phyloP scores from a whole-genome alignment of 2,797 vertebrate species.

The Lepus oiostolus region DNA sequence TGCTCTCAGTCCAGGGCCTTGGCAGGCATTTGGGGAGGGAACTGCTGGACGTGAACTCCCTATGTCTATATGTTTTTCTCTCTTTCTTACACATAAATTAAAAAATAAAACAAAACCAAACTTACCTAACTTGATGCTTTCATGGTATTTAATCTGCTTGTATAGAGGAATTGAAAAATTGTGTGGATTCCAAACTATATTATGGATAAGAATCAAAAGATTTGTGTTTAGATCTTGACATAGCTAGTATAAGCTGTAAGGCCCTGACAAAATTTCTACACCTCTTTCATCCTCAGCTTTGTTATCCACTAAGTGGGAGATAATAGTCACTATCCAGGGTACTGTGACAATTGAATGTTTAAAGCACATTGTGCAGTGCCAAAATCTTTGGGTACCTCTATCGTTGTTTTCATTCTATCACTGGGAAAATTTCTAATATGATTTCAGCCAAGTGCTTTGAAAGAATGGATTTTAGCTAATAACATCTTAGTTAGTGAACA shows the following conservation, averaged over 20 bases:
- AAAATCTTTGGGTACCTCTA: not conserved
- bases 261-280: not conserved
- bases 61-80: too few relatives aligned
- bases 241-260: not conserved
- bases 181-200: not conserved
- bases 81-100: too few relatives aligned
- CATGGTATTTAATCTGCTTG: not conserved
- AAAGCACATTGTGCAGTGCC: not conserved
- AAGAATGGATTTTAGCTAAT: not conserved
- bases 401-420: not conserved
- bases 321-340: not conserved
- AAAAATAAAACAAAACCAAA: too few relatives aligned
- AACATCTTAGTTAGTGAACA: not conserved
- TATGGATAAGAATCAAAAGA: not conserved
- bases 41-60: too few relatives aligned
- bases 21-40: too few relatives aligned
- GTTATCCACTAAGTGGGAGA: not conserved
- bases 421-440: not conserved
- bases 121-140: not conserved
- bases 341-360: not conserved
- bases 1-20: too few relatives aligned
- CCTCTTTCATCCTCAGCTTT: not conserved
- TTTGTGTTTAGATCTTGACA: not conserved
- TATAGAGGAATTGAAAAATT: not conserved
- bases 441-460: slow-evolving; percentile 46